Base-by-base conservation (phyloP, 2,113 vertebrate species). In the Phocoena phocoena region DNA sequence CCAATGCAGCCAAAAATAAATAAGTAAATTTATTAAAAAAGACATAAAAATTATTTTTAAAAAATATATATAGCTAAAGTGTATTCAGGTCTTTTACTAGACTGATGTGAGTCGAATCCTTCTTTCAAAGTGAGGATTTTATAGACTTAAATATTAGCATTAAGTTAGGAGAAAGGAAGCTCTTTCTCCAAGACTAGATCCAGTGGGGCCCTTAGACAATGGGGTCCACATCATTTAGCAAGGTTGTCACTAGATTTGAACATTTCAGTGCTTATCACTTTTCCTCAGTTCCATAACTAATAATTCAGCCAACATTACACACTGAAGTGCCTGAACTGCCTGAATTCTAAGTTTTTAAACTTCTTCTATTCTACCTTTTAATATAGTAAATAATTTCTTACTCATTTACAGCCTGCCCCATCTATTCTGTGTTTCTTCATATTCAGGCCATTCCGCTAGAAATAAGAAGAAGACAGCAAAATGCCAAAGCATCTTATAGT, bases 171-270 rank as follows among this genome's bases (percentile, higher is more conserved):
- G 18, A 74, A 76, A 55, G 11, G 33, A 62, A 80, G 18, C 26
- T 70, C 62, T 83, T 95, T 92, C 68, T 76, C 3, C 3, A 97
- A 63, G 89, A 36, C n/a, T n/a, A 55, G 50, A 63, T 82, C 90
- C 53, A 93, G 33, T 2, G 53, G 60, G 36, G 74, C 9, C 31
- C 25, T 67, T 86, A 80, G 44, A 80, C 8, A 70, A 38, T n/a
- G 76, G 21, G 47, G 31, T 31, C 76, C 58, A 93, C 44, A 77
- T 11, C 20, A 17, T 3, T 38, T 58, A 36, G 53, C 53, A 82
- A 87, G 60, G 47, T 4, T 50, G n/a, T n/a, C 60, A 96, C 15
- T 58, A 77, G 95, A 74, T 50, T 21, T 50, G 53, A 77, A 81
- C 25, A 89, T 20, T 14, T 41, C 62, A 33, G 73, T 41, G 31